A percentile compares a stretch with the other conserved stretches of the same genome.
These are phyloP conservation scores for Arvicanthis niloticus DNA, from an alignment of 2,113 vertebrate species.

Conservation along the genomic window DNA sequence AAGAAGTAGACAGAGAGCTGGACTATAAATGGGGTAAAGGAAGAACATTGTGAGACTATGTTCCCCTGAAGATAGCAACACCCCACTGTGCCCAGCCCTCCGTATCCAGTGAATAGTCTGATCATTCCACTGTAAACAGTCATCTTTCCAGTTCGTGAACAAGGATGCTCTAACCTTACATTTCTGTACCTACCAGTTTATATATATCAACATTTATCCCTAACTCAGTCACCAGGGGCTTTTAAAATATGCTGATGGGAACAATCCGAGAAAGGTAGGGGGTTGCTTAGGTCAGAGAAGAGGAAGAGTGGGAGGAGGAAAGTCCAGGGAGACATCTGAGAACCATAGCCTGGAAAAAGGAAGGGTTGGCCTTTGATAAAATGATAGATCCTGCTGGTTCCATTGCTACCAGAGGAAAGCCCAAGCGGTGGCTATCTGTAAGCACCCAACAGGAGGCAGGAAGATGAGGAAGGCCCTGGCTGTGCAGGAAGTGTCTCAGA, in stretches of 20 bases:
- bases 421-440: rapidly evolving
- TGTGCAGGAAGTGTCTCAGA: neutral
- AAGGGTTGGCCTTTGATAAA: neutral
- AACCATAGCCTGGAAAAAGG: neutral
- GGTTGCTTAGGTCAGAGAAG: neutral
- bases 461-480: neutral
- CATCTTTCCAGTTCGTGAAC: neutral
- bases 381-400: no score
- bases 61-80: neutral
- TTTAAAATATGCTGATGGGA: neutral
- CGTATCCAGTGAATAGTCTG: neutral
- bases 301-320: neutral
- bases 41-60: neutral
- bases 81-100: neutral
- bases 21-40: neutral
- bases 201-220: neutral
- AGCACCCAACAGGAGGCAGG: neutral
- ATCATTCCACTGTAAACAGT: neutral
- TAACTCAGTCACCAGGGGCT: neutral
- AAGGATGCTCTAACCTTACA: neutral
- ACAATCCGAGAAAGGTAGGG: neutral
- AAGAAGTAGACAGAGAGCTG: neutral
- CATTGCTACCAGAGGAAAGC: neutral
- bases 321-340: neutral
- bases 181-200: neutral